These are phyloP conservation scores for Lucifuga dentata DNA, from an alignment of 2,113 vertebrate species.

Conservation along the genomic window DNA sequence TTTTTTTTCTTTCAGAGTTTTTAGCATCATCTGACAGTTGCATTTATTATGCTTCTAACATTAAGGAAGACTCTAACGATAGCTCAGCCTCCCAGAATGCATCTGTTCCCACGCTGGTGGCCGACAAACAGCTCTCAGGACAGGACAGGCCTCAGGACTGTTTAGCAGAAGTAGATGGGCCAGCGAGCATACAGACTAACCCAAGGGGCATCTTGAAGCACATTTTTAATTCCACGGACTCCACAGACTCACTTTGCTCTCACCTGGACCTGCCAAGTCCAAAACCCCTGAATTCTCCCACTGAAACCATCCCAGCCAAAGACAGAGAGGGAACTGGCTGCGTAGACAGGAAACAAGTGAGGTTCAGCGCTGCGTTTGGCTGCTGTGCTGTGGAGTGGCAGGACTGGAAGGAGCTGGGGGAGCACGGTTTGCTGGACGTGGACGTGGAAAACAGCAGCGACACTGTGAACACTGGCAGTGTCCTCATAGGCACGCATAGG, in stretches of 20 bases:
- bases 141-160: conserved; percentile 54
- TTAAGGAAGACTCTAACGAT: conserved; percentile 53
- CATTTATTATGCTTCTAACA: conserved; percentile 46
- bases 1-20: conserved; percentile 79
- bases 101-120: conserved; percentile 71
- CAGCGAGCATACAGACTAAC: conserved; percentile 43
- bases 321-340: conserved; percentile 54
- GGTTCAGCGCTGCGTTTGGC: conserved; percentile 77
- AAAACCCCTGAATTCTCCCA: conserved; percentile 9
- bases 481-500: conserved; percentile 11
- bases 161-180: conserved; percentile 53
- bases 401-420: conserved; percentile 71
- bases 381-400: conserved; percentile 52
- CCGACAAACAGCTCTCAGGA: conserved; percentile 80
- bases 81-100: conserved; percentile 23
- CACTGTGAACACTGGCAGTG: not conserved
- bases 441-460: conserved; percentile 29
- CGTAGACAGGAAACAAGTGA: conserved; percentile 87
- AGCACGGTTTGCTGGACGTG: conserved; percentile 80
- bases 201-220: conserved; percentile 85
- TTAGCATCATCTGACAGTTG: conserved; percentile 68
- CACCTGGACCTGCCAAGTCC: conserved; percentile 44
- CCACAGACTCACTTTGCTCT: conserved; percentile 84
- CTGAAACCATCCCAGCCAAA: conserved; percentile 70
- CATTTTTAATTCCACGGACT: conserved; percentile 82